phyloP scores from a whole-genome alignment of 2,888 invertebrate genomes.

The Drosophila neoperkinsi region DNA sequence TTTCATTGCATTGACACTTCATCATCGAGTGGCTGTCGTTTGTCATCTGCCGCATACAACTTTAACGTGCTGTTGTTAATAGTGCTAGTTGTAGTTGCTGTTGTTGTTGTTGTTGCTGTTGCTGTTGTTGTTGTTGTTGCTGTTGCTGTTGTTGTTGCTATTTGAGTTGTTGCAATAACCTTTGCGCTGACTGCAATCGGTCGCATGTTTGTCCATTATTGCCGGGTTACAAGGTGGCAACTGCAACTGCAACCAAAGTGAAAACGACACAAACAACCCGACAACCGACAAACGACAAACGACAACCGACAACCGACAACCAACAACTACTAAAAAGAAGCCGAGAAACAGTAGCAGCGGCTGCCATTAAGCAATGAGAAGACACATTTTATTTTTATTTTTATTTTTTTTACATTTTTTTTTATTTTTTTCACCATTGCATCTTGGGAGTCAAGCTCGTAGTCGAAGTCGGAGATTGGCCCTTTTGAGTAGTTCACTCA shows the following conservation, averaged over 20 bases:
- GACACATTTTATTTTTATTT: constrained; percentile 61
- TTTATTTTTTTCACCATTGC: constrained; percentile 8
- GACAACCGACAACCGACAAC: constrained; percentile 2
- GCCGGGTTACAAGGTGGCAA: constrained; percentile 61
- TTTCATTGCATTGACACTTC: constrained; percentile 82
- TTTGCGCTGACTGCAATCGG: constrained; percentile 62
- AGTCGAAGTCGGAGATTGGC: constrained; percentile 33
- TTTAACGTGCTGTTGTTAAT: constrained; percentile 27
- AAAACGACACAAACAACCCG: constrained; percentile 60
- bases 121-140: constrained; percentile 27
- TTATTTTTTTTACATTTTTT: constrained; percentile 34
- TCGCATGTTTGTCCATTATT: constrained; percentile 57
- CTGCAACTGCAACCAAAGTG: constrained; percentile 62
- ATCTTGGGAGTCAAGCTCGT: constrained; percentile 2
- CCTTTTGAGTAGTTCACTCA: constrained; percentile 46
- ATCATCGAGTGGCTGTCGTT: constrained; percentile 80
- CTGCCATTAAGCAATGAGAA: constrained; percentile 77
- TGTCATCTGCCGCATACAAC: constrained; percentile 68
- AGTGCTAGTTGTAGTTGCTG: constrained; percentile 12
- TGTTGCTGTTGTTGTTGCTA: constrained; percentile 18
- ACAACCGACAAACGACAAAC: constrained; percentile 21
- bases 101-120: constrained; percentile 23
- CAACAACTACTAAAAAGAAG: constrained; percentile 9
- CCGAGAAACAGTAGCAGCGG: constrained; percentile 73
- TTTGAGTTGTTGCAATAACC: constrained; percentile 53